Conservation (phyloP, 2,113 vertebrate species). For the Triplophysa siluroides region DNA sequence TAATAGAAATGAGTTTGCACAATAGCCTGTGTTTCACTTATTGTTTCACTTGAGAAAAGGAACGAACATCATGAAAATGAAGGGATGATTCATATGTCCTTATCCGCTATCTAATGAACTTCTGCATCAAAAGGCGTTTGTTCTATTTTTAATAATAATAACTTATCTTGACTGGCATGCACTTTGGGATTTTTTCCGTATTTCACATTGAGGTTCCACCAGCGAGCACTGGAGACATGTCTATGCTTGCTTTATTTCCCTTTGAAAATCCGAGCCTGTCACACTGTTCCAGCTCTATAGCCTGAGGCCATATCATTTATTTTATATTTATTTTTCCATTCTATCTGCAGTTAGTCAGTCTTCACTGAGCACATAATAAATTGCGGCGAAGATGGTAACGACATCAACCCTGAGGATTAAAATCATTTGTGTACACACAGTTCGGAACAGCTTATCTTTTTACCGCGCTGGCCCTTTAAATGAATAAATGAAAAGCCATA, state of each 20-base stretch:
- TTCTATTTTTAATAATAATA: background rate
- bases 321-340: constrained; percentile 36
- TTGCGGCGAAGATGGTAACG: constrained; percentile 13
- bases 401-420: constrained; percentile 21
- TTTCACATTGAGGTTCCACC: background rate
- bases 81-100: background rate
- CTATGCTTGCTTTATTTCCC: constrained; percentile 25
- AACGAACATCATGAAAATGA: too few relatives aligned
- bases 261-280: constrained; percentile 34
- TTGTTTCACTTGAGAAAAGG: too few relatives aligned
- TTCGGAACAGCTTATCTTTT: constrained; percentile 15
- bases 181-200: background rate
- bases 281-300: constrained; percentile 35
- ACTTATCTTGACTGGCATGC: background rate
- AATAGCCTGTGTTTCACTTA: background rate
- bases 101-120: background rate
- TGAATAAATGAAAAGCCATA: constrained; percentile 13
- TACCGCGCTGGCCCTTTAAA: constrained; percentile 7
- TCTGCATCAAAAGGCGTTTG: constrained; percentile 10
- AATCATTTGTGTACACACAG: constrained; percentile 27
- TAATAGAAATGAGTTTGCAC: background rate
- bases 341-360: constrained; percentile 24
- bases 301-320: constrained; percentile 27
- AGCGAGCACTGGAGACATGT: background rate
- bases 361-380: constrained; percentile 30